Conservation (phyloP, 2,888 invertebrate species). For the Mesopsocus fuscifrons region DNA sequence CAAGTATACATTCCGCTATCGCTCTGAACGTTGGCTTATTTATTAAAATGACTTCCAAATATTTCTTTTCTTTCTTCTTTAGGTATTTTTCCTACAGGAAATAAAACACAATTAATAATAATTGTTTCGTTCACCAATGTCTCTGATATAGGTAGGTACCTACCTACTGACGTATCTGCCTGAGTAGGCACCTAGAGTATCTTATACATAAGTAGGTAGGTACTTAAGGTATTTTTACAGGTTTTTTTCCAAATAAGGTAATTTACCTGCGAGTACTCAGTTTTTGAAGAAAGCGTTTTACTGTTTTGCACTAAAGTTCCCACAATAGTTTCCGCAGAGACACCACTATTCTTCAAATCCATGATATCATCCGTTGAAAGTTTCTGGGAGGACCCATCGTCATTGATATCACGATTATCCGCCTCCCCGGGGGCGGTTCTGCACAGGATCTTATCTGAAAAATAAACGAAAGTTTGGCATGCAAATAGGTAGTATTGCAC, state of each 20-base stretch:
- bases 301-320: constrained; percentile 78
- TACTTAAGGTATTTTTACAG: no score
- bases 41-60: constrained; percentile 64
- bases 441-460: constrained; percentile 41
- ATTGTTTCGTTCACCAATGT: no score
- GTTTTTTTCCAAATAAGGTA: no score
- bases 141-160: no score
- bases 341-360: constrained; percentile 52
- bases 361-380: constrained; percentile 68
- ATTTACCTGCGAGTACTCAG: constrained; percentile 83
- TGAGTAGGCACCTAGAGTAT: no score
- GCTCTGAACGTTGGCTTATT: constrained; percentile 61
- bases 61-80: constrained; percentile 88
- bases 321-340: constrained; percentile 65
- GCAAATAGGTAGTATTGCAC: no score
- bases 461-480: no score
- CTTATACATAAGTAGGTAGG: no score
- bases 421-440: constrained; percentile 38
- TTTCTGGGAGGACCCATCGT: constrained; percentile 62
- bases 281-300: constrained; percentile 74
- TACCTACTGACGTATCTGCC: no score
- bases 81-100: constrained; percentile 79
- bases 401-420: constrained; percentile 71
- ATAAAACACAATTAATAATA: no score
- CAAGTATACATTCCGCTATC: constrained; percentile 61